These are phyloP conservation scores for Chrysomela aeneicollis DNA, from an alignment of 2,888 invertebrate genomes.

Conservation along the genomic window DNA sequence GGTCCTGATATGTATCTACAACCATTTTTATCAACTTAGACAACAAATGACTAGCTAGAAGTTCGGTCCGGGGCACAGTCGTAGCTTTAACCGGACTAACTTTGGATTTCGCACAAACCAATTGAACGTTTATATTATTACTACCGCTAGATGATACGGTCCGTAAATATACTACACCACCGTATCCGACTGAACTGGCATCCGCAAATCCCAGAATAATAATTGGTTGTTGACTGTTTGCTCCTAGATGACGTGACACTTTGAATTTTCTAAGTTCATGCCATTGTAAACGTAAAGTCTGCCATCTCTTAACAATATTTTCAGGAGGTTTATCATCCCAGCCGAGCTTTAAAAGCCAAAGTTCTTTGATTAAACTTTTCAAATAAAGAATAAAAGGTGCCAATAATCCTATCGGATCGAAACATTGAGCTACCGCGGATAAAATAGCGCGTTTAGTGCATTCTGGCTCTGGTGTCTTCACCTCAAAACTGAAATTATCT, in stretches of 20 bases:
- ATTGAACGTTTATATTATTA: no score
- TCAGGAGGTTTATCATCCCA: no score
- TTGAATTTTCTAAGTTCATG: no score
- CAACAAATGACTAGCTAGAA: no score
- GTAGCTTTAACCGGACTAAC: neutral
- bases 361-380: neutral
- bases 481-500: neutral
- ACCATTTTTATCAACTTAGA: constrained; percentile 13
- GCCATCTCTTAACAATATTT: no score
- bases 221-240: neutral
- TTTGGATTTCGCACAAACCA: no score
- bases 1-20: constrained; percentile 1
- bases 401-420: no score
- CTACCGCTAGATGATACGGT: neutral
- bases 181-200: no score
- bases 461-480: neutral
- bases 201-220: constrained; percentile 1
- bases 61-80: neutral
- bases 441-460: no score
- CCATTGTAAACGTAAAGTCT: no score
- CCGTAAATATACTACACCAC: neutral
- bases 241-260: neutral
- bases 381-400: neutral
- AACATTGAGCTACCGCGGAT: neutral
- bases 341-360: constrained; percentile 5